Evolutionary conservation across 2,888 invertebrate genomes (phyloP), one percentile per base, ranked within the genome.

Genomic region (Melolontha melolontha): DNA sequence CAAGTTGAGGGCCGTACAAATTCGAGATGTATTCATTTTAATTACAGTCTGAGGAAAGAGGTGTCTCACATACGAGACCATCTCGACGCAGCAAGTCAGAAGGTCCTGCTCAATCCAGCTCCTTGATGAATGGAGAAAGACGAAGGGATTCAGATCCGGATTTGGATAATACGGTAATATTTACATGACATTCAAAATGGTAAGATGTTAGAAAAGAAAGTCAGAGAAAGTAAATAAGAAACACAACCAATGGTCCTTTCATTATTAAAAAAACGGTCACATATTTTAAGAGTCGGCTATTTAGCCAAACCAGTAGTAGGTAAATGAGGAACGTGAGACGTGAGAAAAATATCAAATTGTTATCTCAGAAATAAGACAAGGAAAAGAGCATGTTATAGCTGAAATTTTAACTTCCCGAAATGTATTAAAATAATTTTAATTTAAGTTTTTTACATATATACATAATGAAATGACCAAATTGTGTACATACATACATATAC

Each of bases 11-110:
- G 34, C 14, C 17, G 57, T 40, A 64, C 12, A 50, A 68, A 57
- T 73, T 77, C 77, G 79, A 80, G 87, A 87, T 80, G 80, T 81
- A 80, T 82, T 81, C 79, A 80, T 80, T 81, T 81, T 80, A 79
- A 81, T 84, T 84, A 59, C 86, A 92, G 92, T 91, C 91, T 77
- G 90, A 89, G 82, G 91, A 91, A 81, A 87, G 91, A 76, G 89
- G 85, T 75, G 82, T 82, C 78, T 78, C 80, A 71, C 79, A 84
- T 73, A 86, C 81, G 81, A 86, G 89, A 77, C 89, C 90, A 76
- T 91, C 91, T 73, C 85, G 91, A 72, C 89, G 92, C 81, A 92
- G 92, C 88, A 92, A 91, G 86, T 92, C 92, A 57, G 92, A 91
- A 81, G 92, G 92, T 67, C 92, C 92, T 67, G 89, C 82, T 77